Evolutionary conservation across 1,140 invertebrate genomes (phyloP).

Genomic region (Paracyclopina nana): DNA sequence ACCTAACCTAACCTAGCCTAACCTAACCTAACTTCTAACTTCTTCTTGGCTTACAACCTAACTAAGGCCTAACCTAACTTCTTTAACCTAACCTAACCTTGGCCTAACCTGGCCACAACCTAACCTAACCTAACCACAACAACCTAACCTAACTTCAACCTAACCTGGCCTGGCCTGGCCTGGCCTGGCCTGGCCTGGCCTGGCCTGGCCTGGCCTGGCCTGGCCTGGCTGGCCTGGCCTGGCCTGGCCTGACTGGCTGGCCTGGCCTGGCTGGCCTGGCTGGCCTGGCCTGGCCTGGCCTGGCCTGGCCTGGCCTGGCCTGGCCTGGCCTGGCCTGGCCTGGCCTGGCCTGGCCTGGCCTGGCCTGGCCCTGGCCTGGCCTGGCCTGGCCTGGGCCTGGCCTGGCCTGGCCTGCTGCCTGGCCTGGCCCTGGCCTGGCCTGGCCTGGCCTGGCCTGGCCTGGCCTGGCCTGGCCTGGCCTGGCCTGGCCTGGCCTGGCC

Average conservation of each 20-base stretch:
- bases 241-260: slow-evolving; percentile 20
- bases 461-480: slow-evolving; percentile 19
- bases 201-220: slow-evolving; percentile 21
- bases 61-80: slow-evolving; percentile 19
- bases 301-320: slow-evolving; percentile 22
- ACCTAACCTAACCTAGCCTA: slow-evolving; percentile 18
- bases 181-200: slow-evolving; percentile 21
- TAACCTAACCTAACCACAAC: slow-evolving; percentile 19
- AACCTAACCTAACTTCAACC: slow-evolving; percentile 19
- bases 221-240: too few relatives aligned
- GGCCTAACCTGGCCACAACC: too few relatives aligned
- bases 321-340: slow-evolving; percentile 19
- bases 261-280: slow-evolving; percentile 21
- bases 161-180: slow-evolving; percentile 20
- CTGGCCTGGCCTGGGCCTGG: slow-evolving; percentile 19
- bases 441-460: slow-evolving; percentile 20
- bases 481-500: slow-evolving; percentile 19
- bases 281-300: slow-evolving; percentile 22
- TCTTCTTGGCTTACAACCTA: too few relatives aligned
- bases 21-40: slow-evolving; percentile 19
- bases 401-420: slow-evolving; percentile 18
- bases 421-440: slow-evolving; percentile 15
- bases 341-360: slow-evolving; percentile 20
- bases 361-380: slow-evolving; percentile 17
- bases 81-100: slow-evolving; percentile 19